These are phyloP conservation scores for Drosophila malerkotliana DNA, from an alignment of 1,140 invertebrate species.

Conservation along the genomic window DNA sequence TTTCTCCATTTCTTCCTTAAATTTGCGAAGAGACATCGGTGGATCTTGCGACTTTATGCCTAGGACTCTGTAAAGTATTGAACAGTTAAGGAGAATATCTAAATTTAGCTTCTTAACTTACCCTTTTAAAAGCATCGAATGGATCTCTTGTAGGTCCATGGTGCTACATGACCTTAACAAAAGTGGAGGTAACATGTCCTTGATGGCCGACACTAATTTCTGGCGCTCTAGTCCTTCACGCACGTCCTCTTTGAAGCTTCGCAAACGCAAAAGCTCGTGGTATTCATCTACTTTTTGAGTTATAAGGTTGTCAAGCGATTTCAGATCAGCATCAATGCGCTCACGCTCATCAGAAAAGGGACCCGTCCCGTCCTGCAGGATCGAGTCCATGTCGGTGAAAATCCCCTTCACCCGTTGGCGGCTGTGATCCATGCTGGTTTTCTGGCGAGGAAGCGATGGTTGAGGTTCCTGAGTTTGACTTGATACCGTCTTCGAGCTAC, in stretches of 20 bases:
- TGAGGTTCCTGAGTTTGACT: conserved; percentile 36
- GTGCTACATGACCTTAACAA: conserved; percentile 37
- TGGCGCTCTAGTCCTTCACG: conserved; percentile 37
- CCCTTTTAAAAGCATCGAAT: conserved; percentile 39
- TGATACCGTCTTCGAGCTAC: conserved; percentile 32
- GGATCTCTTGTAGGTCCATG: conserved; percentile 46
- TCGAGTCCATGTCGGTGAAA: conserved; percentile 38
- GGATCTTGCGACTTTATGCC: conserved; percentile 16
- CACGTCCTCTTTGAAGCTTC: conserved; percentile 52
- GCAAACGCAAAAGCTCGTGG: conserved; percentile 57
- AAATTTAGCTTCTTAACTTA: conserved; percentile 10
- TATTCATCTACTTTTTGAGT: conserved; percentile 57
- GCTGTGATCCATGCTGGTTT: conserved; percentile 47
- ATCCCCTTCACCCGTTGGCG: conserved; percentile 48
- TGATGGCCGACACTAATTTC: conserved; percentile 40
- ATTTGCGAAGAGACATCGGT: not conserved
- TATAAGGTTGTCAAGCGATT: conserved; percentile 47
- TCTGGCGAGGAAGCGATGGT: conserved; percentile 4
- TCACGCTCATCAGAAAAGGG: conserved; percentile 27
- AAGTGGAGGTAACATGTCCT: conserved; percentile 44
- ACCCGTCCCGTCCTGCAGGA: conserved; percentile 33
- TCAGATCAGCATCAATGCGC: conserved; percentile 46
- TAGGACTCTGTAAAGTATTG: conserved; percentile 15
- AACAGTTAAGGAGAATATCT: not conserved
- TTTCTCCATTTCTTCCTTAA: conserved; percentile 19